These are phyloP conservation scores for Calephelis nemesis DNA, from an alignment of 1,140 invertebrate genomes.

Conservation along the genomic window DNA sequence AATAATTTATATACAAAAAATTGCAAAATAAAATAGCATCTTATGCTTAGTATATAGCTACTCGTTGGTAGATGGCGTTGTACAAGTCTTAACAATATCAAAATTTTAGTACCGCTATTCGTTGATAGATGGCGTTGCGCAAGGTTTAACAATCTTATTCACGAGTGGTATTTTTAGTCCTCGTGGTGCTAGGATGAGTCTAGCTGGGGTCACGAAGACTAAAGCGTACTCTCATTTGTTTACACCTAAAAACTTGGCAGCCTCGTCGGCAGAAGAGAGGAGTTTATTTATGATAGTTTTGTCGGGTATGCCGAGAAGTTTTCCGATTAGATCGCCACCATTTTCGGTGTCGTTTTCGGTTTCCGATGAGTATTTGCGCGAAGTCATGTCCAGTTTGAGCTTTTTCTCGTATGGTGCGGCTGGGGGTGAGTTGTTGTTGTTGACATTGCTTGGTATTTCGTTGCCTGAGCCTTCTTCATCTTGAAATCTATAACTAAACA, in stretches of 20 bases:
- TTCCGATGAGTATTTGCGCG: conserved; percentile 73
- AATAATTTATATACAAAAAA: conserved; percentile 30
- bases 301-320: conserved; percentile 92
- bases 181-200: conserved; percentile 65
- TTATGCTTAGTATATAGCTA: conserved; percentile 27
- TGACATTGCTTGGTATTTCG: conserved; percentile 75
- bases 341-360: conserved; percentile 78
- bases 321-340: conserved; percentile 90
- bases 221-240: conserved; percentile 82
- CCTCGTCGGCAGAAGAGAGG: conserved; percentile 91
- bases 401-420: conserved; percentile 75
- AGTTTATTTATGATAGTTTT: conserved; percentile 93
- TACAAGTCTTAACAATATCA: conserved; percentile 17
- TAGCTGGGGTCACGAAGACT: conserved; percentile 72
- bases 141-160: conserved; percentile 24
- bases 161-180: conserved; percentile 59
- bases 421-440: conserved; percentile 77
- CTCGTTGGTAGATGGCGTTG: conserved; percentile 24
- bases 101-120: conserved; percentile 37
- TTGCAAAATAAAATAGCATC: conserved; percentile 29
- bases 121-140: conserved; percentile 62
- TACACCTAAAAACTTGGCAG: conserved; percentile 91
- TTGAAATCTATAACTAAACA: conserved; percentile 58
- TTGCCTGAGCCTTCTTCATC: conserved; percentile 68
- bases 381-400: conserved; percentile 74